Percentiles rank a stretch among this genome's conserved stretches.
Conservation (phyloP, 2,797 vertebrate species). For the Microctenopoma steveboyesi region DNA sequence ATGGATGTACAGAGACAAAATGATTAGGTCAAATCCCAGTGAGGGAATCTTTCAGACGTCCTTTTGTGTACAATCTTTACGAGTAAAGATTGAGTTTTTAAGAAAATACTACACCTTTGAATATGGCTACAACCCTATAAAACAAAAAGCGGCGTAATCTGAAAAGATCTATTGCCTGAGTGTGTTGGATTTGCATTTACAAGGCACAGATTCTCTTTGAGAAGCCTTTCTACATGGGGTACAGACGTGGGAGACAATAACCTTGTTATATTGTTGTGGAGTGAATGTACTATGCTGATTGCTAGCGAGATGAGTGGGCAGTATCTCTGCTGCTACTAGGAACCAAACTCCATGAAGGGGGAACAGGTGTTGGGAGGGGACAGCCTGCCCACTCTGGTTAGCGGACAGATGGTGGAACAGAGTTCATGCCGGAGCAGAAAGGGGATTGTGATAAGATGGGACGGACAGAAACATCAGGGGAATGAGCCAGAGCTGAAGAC, state of each 20-base stretch:
- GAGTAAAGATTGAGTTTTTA: constrained; percentile 3
- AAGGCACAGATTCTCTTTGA: constrained; percentile 14
- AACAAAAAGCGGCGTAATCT: constrained; percentile 2
- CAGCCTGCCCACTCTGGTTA: constrained; percentile 48
- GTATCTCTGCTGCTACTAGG: constrained; percentile 23
- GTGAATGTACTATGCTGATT: constrained; percentile 35
- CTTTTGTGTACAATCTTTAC: constrained; percentile 13
- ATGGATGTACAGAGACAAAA: constrained; percentile 4
- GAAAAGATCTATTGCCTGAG: not conserved
- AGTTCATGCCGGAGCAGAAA: constrained; percentile 23
- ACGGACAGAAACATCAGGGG: constrained; percentile 11
- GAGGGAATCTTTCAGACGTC: constrained; percentile 26
- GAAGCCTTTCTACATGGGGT: not conserved
- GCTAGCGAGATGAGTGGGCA: constrained; percentile 41
- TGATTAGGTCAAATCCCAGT: constrained; percentile 7
- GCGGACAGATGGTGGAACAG: constrained; percentile 53
- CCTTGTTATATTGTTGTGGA: constrained; percentile 37
- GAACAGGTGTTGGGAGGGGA: constrained; percentile 31
- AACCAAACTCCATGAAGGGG: constrained; percentile 25
- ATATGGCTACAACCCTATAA: not conserved
- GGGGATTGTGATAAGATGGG: constrained; percentile 1
- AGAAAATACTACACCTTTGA: constrained; percentile 4
- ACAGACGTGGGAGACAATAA: constrained; percentile 23
- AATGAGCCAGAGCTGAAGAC: constrained; percentile 5
- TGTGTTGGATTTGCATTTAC: constrained; percentile 11